Conservation (phyloP, 2,113 vertebrate species). For the Microtus ochrogaster region DNA sequence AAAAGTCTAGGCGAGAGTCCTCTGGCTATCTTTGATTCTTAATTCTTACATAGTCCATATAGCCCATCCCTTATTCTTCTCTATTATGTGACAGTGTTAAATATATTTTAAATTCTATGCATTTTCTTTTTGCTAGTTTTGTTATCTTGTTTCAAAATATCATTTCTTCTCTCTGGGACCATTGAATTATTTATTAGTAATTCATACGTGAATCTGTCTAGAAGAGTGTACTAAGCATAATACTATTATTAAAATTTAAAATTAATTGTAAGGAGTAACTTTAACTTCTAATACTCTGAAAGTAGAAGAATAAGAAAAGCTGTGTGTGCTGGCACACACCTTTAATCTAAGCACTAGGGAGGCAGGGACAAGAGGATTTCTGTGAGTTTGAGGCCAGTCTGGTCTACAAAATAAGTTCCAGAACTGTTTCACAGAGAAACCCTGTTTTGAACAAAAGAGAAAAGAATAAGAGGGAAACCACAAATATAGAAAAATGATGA, state of each 20-base stretch:
- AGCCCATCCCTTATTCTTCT: background rate
- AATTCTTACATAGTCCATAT: slow-evolving; percentile 3
- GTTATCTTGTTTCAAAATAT: background rate
- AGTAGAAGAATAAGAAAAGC: slow-evolving; percentile 36
- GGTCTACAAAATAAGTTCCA: no score
- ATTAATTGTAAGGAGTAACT: slow-evolving; percentile 49
- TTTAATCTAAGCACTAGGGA: no score
- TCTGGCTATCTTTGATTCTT: background rate
- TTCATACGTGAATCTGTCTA: background rate
- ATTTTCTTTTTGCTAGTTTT: background rate
- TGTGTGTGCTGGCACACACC: no score
- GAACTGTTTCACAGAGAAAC: no score
- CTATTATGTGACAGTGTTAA: background rate
- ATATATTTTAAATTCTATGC: slow-evolving; percentile 32
- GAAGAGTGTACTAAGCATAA: background rate
- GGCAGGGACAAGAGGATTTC: no score
- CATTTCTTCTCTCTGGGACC: background rate
- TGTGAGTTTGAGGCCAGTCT: no score
- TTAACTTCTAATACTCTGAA: slow-evolving; percentile 23
- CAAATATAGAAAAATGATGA: slow-evolving; percentile 23
- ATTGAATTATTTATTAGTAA: slow-evolving; percentile 29
- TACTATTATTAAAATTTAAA: slow-evolving; percentile 50
- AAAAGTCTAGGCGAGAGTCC: background rate
- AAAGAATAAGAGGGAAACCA: background rate
- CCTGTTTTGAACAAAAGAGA: no score